These are phyloP conservation scores for Danaus chrysippus DNA, from an alignment of 2,888 invertebrate species.

Conservation along the genomic window DNA sequence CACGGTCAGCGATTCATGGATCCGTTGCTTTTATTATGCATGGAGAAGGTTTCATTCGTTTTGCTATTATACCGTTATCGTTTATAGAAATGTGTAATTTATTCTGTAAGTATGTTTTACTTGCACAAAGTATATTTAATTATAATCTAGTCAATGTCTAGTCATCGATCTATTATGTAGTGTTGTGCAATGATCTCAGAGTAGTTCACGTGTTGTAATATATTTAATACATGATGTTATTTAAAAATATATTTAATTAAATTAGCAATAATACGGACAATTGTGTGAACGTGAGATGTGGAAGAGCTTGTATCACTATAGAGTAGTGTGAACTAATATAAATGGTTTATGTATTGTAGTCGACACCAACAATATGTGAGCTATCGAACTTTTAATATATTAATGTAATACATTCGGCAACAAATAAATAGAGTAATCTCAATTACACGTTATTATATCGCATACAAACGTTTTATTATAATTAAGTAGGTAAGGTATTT, in stretches of 20 bases:
- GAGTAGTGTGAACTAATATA: conserved; percentile 13
- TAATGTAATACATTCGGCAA: not conserved
- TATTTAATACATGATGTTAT: conserved; percentile 7
- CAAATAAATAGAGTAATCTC: conserved; percentile 23
- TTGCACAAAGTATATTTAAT: conserved; percentile 20
- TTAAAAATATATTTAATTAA: conserved; percentile 7
- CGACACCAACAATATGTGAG: conserved; percentile 6
- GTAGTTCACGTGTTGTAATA: conserved; percentile 13
- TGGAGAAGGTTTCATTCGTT: too few relatives aligned
- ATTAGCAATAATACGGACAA: conserved; percentile 28
- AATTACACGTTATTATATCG: conserved; percentile 1
- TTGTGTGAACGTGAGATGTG: conserved; percentile 16
- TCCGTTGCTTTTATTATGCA: too few relatives aligned
- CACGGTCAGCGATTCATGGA: too few relatives aligned
- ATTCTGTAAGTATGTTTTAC: not conserved
- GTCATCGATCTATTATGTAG: conserved; percentile 18
- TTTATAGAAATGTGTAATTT: not conserved
- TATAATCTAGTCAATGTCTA: conserved; percentile 25
- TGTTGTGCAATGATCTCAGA: conserved; percentile 19
- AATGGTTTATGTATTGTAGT: conserved; percentile 14
- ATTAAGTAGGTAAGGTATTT: not conserved
- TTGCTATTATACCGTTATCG: too few relatives aligned
- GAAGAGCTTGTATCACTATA: conserved; percentile 19
- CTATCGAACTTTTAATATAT: conserved; percentile 17
- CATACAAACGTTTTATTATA: not conserved